Evolutionary conservation across 2,888 invertebrate genomes (phyloP).

Genomic region (Timandra comae): DNA sequence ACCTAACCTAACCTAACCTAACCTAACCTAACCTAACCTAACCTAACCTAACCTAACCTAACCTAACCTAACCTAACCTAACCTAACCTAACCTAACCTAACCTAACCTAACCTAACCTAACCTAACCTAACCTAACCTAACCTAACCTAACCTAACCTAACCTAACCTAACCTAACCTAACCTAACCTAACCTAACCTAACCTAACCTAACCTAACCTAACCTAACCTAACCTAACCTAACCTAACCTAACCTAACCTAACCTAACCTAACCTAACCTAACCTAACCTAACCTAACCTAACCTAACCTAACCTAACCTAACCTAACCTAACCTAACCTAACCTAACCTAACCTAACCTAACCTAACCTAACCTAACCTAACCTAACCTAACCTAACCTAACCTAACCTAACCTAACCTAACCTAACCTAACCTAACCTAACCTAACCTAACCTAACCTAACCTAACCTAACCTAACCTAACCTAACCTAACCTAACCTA

Average conservation of each 20-base stretch:
- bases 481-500: slow-evolving; percentile 5
- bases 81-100: slow-evolving; percentile 20
- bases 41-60: slow-evolving; percentile 21
- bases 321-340: slow-evolving; percentile 5
- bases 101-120: slow-evolving; percentile 13
- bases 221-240: slow-evolving; percentile 15
- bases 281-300: slow-evolving; percentile 2
- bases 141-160: slow-evolving; percentile 11
- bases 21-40: slow-evolving; percentile 21
- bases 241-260: slow-evolving; percentile 1
- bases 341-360: slow-evolving; percentile 2
- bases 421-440: slow-evolving; percentile 5
- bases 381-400: slow-evolving; percentile 1
- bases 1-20: slow-evolving; percentile 16
- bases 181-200: slow-evolving; percentile 13
- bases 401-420: slow-evolving; percentile 6
- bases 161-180: slow-evolving; percentile 12
- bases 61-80: slow-evolving; percentile 20
- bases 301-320: slow-evolving; percentile 5
- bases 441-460: slow-evolving; percentile 5
- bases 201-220: slow-evolving; percentile 15
- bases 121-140: slow-evolving; percentile 9
- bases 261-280: background rate
- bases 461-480: slow-evolving; percentile 5
- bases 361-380: slow-evolving; percentile 3